Base-by-base conservation (phyloP, 1,140 invertebrate genomes). In the Saccostrea echinata region DNA sequence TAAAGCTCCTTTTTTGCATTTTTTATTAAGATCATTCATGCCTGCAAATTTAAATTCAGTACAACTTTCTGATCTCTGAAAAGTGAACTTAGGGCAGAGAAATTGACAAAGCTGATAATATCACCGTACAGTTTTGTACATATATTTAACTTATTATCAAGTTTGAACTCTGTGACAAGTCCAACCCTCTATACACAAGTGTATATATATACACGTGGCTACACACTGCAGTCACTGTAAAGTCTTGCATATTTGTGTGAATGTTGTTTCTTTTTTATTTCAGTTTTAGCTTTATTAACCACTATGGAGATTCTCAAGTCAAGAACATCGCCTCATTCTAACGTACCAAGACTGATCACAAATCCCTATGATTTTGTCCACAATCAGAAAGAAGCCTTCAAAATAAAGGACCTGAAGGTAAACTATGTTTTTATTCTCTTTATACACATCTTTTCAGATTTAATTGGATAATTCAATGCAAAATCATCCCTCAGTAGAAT, bases 361-460 rank as follows among this genome's bases (percentile, higher is more conserved):
- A 27, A 76, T 13, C 68, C 68, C 18, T 76, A 30, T 30, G 68
- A 76, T 30, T 76, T 76, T 76, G 27, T 76, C 12, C 16, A 16
- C 3, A 76, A 33, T 33, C 68, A 76, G 13, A 76, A 76, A 30
- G 68, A 76, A 16, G 30, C 24, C 11, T 76, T 76, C 68, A 76
- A 30, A 76, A 76, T 76, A 27, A 76, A 76, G 68, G 68, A 76
- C 16, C 33, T 76, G 9, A 16, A 27, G 68, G 68, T 76, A n/a
- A n/a, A n/a, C n/a, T n/a, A 76, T 33, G 68, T 33, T 43, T 43
- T 8, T 43, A 43, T 43, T 43, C 43, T 43, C 43, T 43, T 4
- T 43, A 43, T 43, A 43, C 6, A 43, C 6, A 43, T 43, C n/a
- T n/a, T 43, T 43, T 43, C 43, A 43, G 43, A 6, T 43, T 43